Base-by-base conservation (phyloP, 2,797 vertebrate species). In the Artibeus jamaicensis region DNA sequence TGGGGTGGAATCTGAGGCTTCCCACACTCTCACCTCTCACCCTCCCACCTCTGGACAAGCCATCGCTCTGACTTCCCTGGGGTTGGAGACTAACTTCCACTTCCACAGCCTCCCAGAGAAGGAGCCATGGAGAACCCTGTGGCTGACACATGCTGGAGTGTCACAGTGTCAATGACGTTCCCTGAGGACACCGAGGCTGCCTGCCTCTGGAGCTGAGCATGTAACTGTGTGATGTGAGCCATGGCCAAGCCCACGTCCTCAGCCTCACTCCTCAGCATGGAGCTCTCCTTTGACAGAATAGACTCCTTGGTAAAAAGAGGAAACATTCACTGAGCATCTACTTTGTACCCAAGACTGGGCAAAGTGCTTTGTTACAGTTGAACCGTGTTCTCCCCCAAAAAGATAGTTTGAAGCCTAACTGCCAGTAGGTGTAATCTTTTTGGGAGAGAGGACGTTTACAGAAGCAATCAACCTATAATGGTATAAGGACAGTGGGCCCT, bases 161-260 rank as follows among this genome's bases (percentile, higher is more conserved):
- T 96, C 87, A 87, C 89, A 94, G 68, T 92, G 94, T 93, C 92
- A 84, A 96, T 79, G 74, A 76, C 76, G 46, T 62, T 84, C 50
- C 89, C 78, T 8, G 14, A 89, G 93, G 93, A 84, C 84, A 90
- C 59, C 48, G 57, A 53, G 39, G 70, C 89, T 0, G 0, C 93
- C 71, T 10, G 39, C 84, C n/a, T 55, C 83, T 37, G 59, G 70
- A 46, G 39, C 70, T 62, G 96, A 67, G 88, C 82, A n/a, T 73
- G 34, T 57, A 79, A 86, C 22, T 65, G 21, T n/a, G 15, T 14
- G 7, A 55, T 0, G 6, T 0, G 15, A 86, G 46, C 4, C 0
- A 50, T 21, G 5, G 26, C 39, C 0, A 2, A 81, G 57, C n/a
- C 39, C 86, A 65, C 55, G 26, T 84, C 44, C 26, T 32, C 89